These are phyloP conservation scores for Microcebus lehilahytsara DNA, from an alignment of 2,113 vertebrate species.

Conservation along the genomic window DNA sequence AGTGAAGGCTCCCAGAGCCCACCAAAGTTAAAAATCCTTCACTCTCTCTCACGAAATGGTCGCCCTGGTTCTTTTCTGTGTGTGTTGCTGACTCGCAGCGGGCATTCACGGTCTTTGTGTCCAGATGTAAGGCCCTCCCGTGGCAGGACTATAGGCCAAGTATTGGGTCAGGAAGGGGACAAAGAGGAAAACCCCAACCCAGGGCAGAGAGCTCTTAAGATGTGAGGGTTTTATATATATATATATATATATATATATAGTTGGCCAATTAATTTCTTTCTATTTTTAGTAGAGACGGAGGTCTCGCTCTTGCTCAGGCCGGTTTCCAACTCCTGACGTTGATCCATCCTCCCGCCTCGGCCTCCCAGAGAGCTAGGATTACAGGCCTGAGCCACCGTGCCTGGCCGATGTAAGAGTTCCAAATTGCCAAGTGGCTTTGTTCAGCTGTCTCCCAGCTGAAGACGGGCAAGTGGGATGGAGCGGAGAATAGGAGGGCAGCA, in stretches of 20 bases:
- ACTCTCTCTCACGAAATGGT: neutral
- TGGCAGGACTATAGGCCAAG: neutral
- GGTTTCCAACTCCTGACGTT: no score
- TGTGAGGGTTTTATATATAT: neutral
- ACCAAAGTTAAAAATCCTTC: neutral
- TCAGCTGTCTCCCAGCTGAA: neutral
- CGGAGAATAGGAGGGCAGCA: neutral
- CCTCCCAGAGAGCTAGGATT: no score
- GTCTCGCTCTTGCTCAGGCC: no score
- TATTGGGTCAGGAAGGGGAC: neutral
- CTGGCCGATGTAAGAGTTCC: neutral
- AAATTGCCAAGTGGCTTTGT: neutral
- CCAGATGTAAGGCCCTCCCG: neutral
- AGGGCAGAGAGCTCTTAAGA: neutral
- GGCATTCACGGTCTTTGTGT: neutral
- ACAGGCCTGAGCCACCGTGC: no score
- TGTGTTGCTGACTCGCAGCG: neutral
- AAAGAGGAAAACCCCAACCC: neutral
- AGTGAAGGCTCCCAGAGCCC: neutral
- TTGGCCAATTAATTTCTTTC: no score
- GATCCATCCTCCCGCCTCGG: no score
- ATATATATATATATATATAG: no score
- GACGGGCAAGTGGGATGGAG: neutral
- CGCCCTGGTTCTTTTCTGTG: neutral
- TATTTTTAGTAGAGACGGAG: no score